phyloP scores from a whole-genome alignment of 1,140 invertebrate genomes.

The Heliconius hewitsoni region DNA sequence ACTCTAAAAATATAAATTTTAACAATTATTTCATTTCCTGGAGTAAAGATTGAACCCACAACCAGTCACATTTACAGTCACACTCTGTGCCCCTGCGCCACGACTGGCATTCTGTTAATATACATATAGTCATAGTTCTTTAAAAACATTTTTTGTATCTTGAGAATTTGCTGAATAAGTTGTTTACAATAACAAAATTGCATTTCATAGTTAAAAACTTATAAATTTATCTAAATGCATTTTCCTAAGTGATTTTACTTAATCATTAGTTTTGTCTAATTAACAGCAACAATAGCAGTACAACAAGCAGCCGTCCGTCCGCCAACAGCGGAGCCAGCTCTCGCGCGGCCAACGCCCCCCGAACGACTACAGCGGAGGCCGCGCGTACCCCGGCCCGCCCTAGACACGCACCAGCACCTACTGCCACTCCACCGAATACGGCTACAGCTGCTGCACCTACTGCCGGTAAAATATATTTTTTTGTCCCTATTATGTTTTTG shows the following conservation, averaged over 20 bases:
- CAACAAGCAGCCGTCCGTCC: slow-evolving; percentile 61
- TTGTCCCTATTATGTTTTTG: no score
- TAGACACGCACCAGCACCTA: slow-evolving; percentile 61
- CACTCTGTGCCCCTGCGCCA: no score
- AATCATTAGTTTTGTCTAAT: background rate
- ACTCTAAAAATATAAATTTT: no score
- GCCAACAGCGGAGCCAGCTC: slow-evolving; percentile 76
- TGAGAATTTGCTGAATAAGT: no score
- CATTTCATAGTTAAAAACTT: slow-evolving; percentile 4
- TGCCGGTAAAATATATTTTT: background rate
- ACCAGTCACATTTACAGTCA: no score
- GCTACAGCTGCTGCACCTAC: slow-evolving; percentile 49
- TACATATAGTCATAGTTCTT: no score
- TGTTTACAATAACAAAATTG: no score
- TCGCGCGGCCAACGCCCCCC: slow-evolving; percentile 53
- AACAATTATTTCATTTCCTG: no score
- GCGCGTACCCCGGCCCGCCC: slow-evolving; percentile 58
- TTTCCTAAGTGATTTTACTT: background rate
- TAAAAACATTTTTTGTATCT: no score
- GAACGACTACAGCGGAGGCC: slow-evolving; percentile 43
- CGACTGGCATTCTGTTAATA: no score
- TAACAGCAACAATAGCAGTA: slow-evolving; percentile 54
- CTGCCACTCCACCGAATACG: slow-evolving; percentile 65
- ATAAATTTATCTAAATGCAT: background rate
- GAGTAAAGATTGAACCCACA: no score